Evolutionary conservation across 2,888 invertebrate species (phyloP), one percentile per base, ranked within the genome.

Genomic region (Thecophora atra): DNA sequence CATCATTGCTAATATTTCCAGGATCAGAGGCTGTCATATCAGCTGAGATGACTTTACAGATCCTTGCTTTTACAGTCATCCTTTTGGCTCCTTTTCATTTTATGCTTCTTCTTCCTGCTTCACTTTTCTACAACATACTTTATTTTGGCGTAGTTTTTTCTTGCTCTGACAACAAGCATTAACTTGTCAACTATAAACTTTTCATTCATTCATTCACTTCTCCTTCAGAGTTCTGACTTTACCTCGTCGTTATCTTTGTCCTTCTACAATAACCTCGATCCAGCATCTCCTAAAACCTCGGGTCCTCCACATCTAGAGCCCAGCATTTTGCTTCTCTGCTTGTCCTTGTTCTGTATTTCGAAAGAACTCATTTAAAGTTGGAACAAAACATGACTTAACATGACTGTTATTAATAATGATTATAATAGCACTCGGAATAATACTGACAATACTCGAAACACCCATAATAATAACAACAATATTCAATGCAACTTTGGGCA

Each of bases 31-130:
- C 47, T 73, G 72, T 71, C 72, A 69, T 64, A 67, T 28, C 28
- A 47, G 62, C 42, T 52, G 71, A 42, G 71, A 65, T 75, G 74
- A 72, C 74, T 71, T 68, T 58, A 24, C 63, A 74, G 72, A 72
- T 74, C 63, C 72, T 60, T 65, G 70, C 65, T 70, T 28, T 42
- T 44, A 62, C 47, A 47, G 13, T 37, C 37, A 37, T 2, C 3
- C 37, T 1, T 37, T 11, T 37, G 7, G 11, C 37, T 37, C 2
- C 37, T 6, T 47, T 47, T 47, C 47, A 47, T 47, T 5, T n/a
- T 37, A 37, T 37, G 37, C 37, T 37, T 37, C 3, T 37, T 6
- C 37, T n/a, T n/a, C n/a, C n/a, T n/a, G n/a, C n/a, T n/a, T n/a
- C n/a, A n/a, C n/a, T n/a, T n/a, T n/a, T n/a, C n/a, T n/a, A n/a